Percentiles rank a stretch among this genome's conserved stretches.
These are phyloP conservation scores for Scrobipalpa atriplicella DNA, from an alignment of 2,888 invertebrate genomes.

Conservation along the genomic window DNA sequence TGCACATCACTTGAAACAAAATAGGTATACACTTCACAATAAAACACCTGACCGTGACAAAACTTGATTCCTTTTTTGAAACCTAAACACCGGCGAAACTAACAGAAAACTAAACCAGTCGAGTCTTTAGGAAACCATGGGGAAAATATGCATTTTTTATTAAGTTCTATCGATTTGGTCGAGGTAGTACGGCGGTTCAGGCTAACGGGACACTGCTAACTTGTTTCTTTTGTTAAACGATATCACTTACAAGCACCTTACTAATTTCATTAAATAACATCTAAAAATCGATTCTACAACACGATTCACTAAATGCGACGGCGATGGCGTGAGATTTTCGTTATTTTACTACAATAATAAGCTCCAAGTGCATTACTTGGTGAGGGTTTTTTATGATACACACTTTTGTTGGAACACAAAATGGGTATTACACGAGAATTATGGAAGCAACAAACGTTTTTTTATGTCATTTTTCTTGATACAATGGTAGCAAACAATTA, in stretches of 20 bases:
- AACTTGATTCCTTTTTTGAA: not conserved
- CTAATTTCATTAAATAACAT: constrained; percentile 81
- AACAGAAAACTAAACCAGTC: constrained; percentile 42
- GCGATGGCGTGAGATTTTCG: constrained; percentile 73
- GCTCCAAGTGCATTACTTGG: constrained; percentile 44
- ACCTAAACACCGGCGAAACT: constrained; percentile 43
- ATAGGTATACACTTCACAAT: constrained; percentile 15
- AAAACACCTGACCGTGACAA: constrained; percentile 25
- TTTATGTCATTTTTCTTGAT: constrained; percentile 68
- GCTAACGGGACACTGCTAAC: constrained; percentile 52
- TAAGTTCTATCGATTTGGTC: constrained; percentile 73
- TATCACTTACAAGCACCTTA: constrained; percentile 74
- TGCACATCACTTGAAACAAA: constrained; percentile 19
- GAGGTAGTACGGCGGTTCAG: constrained; percentile 44
- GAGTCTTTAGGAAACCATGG: constrained; percentile 71
- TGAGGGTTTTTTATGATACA: constrained; percentile 39
- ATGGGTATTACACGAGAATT: constrained; percentile 43
- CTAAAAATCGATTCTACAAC: constrained; percentile 81
- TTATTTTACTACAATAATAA: constrained; percentile 70
- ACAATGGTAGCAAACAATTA: constrained; percentile 76
- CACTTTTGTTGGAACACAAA: constrained; percentile 45
- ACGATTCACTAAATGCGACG: constrained; percentile 76
- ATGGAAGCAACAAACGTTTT: constrained; percentile 50
- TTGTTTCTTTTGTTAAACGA: constrained; percentile 61
- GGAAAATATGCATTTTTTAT: constrained; percentile 81